Conservation (phyloP, 2,888 invertebrate genomes). For the Tachystola acroxantha region DNA sequence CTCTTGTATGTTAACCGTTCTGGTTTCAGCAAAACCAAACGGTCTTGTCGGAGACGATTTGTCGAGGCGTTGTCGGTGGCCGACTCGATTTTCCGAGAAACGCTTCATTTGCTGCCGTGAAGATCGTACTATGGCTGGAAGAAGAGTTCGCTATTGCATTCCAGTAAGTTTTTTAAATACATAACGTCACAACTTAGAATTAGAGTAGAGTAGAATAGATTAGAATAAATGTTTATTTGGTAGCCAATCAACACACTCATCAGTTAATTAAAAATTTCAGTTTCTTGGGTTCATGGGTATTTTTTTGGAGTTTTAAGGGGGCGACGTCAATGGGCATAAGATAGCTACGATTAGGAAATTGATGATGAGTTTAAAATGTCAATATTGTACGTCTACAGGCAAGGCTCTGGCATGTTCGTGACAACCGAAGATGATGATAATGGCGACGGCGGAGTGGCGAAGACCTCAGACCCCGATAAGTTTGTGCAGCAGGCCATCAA, state of each 20-base stretch:
- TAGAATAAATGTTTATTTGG: too few species aligned
- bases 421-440: conserved; percentile 52
- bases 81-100: conserved; percentile 89
- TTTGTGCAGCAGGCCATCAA: conserved; percentile 85
- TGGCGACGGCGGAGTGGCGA: conserved; percentile 79
- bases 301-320: too few species aligned
- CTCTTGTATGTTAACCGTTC: too few species aligned
- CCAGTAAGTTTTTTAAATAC: conserved; percentile 69
- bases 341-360: too few species aligned
- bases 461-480: conserved; percentile 87
- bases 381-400: too few species aligned
- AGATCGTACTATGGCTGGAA: conserved; percentile 92
- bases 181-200: too few species aligned
- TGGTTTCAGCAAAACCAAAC: conserved; percentile 81
- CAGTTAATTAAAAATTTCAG: too few species aligned
- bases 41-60: conserved; percentile 87
- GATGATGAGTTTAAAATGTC: too few species aligned
- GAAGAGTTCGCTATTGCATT: conserved; percentile 89
- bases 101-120: conserved; percentile 90
- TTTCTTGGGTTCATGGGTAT: too few species aligned
- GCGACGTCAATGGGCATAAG: too few species aligned
- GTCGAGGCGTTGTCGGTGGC: conserved; percentile 88
- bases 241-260: too few species aligned
- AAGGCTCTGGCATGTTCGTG: conserved; percentile 69
- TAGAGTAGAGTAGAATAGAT: too few species aligned